A percentile compares a stretch with the other conserved stretches of the same genome.
Conservation (phyloP, 2,113 vertebrate species). For the Hypanus sabinus region DNA sequence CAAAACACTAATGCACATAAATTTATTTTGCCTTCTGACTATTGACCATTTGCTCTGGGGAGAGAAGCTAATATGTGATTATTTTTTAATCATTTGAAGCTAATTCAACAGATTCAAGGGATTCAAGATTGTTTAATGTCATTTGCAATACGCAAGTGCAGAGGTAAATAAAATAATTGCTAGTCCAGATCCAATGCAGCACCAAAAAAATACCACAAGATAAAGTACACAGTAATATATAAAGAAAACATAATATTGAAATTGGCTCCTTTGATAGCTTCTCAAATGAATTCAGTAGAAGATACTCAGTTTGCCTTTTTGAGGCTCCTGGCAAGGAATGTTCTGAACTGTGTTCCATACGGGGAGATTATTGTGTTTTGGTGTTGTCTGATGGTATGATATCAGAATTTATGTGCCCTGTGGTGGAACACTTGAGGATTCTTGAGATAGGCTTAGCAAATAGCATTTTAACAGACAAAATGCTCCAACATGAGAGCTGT, state of each 20-base stretch:
- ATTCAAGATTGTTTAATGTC: no score
- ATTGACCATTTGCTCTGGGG: not conserved
- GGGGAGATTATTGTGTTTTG: not conserved
- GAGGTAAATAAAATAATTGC: no score
- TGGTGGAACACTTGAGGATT: not conserved
- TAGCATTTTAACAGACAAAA: conserved; percentile 2
- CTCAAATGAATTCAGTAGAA: not conserved
- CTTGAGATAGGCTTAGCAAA: not conserved
- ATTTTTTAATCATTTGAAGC: not conserved
- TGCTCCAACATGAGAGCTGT: not conserved
- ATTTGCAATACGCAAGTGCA: no score
- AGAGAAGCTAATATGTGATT: not conserved
- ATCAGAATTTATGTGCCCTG: not conserved
- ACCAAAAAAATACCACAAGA: no score
- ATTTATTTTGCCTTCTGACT: not conserved
- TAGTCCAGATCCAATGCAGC: no score
- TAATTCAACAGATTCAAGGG: not conserved
- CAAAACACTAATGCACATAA: not conserved
- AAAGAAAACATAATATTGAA: no score
- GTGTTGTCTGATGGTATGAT: not conserved
- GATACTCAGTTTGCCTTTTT: not conserved
- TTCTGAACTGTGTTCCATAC: not conserved
- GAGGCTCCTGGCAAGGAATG: not conserved
- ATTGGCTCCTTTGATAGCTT: not conserved
- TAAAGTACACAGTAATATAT: no score